phyloP scores from a whole-genome alignment of 2,888 invertebrate genomes.

The Stomorhina lunata region DNA sequence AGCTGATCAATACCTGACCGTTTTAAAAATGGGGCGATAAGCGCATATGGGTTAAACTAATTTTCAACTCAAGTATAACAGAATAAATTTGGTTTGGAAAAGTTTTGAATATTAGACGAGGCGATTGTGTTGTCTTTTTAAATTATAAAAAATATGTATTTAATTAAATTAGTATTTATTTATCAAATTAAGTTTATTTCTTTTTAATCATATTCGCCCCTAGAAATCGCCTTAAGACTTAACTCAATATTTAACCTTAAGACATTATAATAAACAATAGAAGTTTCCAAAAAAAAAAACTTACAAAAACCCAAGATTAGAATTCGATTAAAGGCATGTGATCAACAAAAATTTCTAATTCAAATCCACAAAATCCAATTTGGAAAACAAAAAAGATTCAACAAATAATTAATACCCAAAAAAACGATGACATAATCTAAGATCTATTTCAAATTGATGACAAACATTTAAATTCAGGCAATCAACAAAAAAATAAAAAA shows the following conservation, averaged over 20 bases:
- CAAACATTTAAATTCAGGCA: conserved; percentile 51
- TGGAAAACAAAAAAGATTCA: background rate
- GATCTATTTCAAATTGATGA: conserved; percentile 51
- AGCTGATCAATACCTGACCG: no score
- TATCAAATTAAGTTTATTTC: no score
- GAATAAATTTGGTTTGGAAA: no score
- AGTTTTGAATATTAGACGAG: no score
- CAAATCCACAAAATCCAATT: background rate
- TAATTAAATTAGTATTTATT: no score
- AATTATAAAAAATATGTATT: no score
- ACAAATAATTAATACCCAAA: conserved; percentile 1
- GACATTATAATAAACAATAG: background rate
- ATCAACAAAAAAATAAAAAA: background rate
- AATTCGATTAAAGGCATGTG: conserved; percentile 10
- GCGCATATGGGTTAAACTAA: no score
- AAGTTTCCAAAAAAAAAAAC: background rate
- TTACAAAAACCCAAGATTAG: background rate
- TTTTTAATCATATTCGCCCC: no score
- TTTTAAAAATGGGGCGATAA: no score
- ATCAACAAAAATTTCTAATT: background rate
- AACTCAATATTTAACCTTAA: background rate
- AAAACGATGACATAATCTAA: conserved; percentile 52
- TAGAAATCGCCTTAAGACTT: background rate
- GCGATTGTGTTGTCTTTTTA: no score
- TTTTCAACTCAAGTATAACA: no score